Evolutionary conservation across 2,113 vertebrate species (phyloP).

Genomic region (Chauna torquata): DNA sequence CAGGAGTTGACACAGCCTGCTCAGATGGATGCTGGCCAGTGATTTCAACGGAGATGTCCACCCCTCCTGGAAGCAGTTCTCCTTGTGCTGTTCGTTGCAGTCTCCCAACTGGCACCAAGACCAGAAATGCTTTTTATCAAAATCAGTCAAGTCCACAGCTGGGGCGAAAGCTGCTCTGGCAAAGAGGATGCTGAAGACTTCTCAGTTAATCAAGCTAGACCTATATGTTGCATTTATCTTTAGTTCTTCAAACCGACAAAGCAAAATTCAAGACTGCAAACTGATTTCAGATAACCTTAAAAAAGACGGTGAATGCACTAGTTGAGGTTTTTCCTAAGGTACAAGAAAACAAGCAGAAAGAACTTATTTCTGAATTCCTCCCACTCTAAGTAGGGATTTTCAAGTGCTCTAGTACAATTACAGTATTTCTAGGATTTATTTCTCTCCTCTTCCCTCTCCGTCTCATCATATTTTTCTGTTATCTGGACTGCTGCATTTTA

Average conservation of each 20-base stretch:
- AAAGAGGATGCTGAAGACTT: background rate
- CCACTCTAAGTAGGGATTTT: background rate
- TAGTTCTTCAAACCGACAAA: background rate
- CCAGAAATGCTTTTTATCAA: background rate
- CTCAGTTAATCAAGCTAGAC: background rate
- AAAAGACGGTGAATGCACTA: background rate
- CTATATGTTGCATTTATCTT: background rate
- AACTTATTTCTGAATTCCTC: background rate
- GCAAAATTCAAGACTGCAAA: background rate
- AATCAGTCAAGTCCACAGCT: fast-evolving
- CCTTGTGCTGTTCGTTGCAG: background rate
- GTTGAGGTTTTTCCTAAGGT: background rate
- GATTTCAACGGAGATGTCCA: background rate
- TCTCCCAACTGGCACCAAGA: background rate
- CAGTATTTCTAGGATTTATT: background rate
- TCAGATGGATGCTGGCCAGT: background rate
- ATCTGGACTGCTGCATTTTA: background rate
- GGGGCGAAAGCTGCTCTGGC: background rate
- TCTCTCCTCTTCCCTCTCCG: background rate
- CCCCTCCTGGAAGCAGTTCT: background rate
- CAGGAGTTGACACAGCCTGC: fast-evolving
- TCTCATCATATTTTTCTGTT: background rate
- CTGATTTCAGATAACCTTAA: background rate
- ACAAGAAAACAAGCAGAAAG: background rate
- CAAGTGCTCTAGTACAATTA: background rate